phyloP scores from a whole-genome alignment of 2,888 invertebrate species.

The Hypena proboscidalis region DNA sequence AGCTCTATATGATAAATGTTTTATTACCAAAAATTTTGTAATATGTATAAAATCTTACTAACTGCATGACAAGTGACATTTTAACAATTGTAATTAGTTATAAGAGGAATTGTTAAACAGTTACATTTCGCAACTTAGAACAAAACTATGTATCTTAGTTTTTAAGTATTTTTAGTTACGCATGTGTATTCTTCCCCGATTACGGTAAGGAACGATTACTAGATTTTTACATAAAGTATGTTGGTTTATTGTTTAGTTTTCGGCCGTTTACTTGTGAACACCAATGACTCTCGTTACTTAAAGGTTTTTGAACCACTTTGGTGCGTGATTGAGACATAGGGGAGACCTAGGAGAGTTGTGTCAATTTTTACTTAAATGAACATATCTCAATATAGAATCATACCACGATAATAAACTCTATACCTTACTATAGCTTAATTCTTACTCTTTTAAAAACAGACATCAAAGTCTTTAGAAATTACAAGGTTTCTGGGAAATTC shows the following conservation, averaged over 20 bases:
- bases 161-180: slow-evolving; percentile 50
- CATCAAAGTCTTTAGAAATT: too few species aligned
- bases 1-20: slow-evolving; percentile 46
- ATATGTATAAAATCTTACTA: slow-evolving; percentile 64
- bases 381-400: too few species aligned
- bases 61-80: slow-evolving; percentile 75
- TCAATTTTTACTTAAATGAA: too few species aligned
- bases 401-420: too few species aligned
- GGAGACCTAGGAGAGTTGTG: too few species aligned
- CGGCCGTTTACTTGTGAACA: slow-evolving; percentile 51
- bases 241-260: slow-evolving; percentile 51
- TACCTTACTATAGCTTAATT: too few species aligned
- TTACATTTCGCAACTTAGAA: slow-evolving; percentile 61
- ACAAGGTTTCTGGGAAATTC: too few species aligned
- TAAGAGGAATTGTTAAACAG: slow-evolving; percentile 64
- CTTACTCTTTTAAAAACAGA: too few species aligned
- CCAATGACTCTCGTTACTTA: slow-evolving; percentile 51
- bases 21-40: slow-evolving; percentile 65
- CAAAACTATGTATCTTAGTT: slow-evolving; percentile 68
- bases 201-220: slow-evolving; percentile 32
- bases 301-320: slow-evolving; percentile 55
- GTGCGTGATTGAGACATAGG: slow-evolving; percentile 62
- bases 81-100: slow-evolving; percentile 55
- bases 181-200: slow-evolving; percentile 45
- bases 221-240: slow-evolving; percentile 51